Conservation (phyloP, 2,113 vertebrate genomes). For the Dicentrarchus labrax region DNA sequence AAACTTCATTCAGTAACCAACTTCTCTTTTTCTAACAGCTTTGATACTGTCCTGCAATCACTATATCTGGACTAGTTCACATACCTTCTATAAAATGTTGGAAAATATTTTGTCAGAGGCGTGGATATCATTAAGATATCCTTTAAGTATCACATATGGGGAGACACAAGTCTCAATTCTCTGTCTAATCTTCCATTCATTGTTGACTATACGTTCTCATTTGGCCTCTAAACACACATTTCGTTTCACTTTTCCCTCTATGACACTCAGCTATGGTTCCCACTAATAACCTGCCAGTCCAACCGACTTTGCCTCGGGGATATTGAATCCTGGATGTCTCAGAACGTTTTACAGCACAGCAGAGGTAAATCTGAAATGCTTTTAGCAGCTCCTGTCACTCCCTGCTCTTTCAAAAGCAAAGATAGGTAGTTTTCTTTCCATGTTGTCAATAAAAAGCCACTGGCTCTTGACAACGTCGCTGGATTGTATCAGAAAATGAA, state of each 20-base stretch:
- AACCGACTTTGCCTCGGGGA: background rate
- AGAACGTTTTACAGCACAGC: constrained; percentile 6
- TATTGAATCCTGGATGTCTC: background rate
- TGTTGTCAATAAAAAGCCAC: background rate
- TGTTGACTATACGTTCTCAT: background rate
- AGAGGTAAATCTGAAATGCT: background rate
- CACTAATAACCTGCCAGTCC: background rate
- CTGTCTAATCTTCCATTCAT: background rate
- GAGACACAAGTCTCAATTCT: background rate
- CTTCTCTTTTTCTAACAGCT: background rate
- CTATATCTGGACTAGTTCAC: background rate
- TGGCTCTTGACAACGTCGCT: accelerated
- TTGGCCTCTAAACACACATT: background rate
- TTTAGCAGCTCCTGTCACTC: constrained; percentile 9
- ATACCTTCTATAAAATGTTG: background rate
- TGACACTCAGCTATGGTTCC: background rate
- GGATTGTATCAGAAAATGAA: constrained; percentile 6
- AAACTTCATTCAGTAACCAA: background rate
- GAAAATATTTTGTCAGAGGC: no score
- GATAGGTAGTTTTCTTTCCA: background rate
- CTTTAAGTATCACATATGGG: background rate
- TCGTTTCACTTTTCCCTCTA: background rate
- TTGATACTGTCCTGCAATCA: background rate
- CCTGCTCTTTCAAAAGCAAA: background rate
- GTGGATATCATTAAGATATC: background rate